These are phyloP conservation scores for Epinephelus coioides DNA, from an alignment of 2,797 vertebrate species.

Conservation along the genomic window DNA sequence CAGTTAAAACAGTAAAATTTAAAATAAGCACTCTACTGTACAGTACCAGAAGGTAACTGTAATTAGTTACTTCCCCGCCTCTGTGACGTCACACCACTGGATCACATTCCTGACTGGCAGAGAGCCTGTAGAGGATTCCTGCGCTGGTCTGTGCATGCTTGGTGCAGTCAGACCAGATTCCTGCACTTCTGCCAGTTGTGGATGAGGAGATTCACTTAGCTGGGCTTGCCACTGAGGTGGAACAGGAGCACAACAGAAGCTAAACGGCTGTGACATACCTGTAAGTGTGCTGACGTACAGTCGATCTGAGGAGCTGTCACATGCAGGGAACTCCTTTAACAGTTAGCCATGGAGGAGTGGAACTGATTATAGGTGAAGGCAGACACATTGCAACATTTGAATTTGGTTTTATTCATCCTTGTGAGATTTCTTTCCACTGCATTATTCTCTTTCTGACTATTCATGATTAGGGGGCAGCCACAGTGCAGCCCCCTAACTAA, in stretches of 20 bases:
- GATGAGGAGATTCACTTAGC: slow-evolving; percentile 60
- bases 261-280: slow-evolving; percentile 43
- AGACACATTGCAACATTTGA: not conserved
- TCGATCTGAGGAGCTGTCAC: slow-evolving; percentile 10
- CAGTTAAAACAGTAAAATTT: not conserved
- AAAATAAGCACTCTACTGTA: not conserved
- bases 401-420: not conserved
- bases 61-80: slow-evolving; percentile 18
- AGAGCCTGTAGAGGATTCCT: slow-evolving; percentile 81
- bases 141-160: slow-evolving; percentile 86
- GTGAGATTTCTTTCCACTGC: not conserved
- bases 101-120: slow-evolving; percentile 77
- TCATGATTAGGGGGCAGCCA: not conserved
- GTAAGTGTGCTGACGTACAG: slow-evolving; percentile 35
- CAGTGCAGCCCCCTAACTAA: not conserved
- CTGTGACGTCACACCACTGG: slow-evolving; percentile 72
- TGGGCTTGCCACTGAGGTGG: slow-evolving; percentile 64
- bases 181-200: slow-evolving; percentile 50
- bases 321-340: slow-evolving; percentile 17
- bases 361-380: not conserved
- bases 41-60: slow-evolving; percentile 20
- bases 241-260: slow-evolving; percentile 53
- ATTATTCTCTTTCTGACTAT: not conserved
- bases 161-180: slow-evolving; percentile 84
- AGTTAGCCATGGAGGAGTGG: not conserved